Base-by-base conservation (phyloP, 1,140 invertebrate species). In the Linepithema humile region DNA sequence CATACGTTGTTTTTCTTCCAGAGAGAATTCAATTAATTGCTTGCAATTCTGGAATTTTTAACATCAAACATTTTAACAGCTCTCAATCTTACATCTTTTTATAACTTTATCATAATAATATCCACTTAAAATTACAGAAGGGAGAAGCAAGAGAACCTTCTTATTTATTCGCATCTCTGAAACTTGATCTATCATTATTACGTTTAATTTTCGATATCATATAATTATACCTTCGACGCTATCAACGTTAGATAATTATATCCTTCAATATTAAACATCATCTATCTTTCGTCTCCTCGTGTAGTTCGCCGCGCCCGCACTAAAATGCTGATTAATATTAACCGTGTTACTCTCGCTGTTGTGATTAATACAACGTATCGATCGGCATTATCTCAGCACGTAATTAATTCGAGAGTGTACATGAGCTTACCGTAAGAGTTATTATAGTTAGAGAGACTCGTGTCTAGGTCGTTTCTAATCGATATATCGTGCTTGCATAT, bases 301-400 rank as follows among this genome's bases (percentile, higher is more conserved):
- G 77, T 69, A 69, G 20, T 62, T 32, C 69, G 75, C 59, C 62
- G 20, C 75, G 64, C 85, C 84, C 83, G 82, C 67, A 83, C 87
- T 82, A 82, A 83, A 74, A 84, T 85, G 67, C 87, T 89, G 89
- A 91, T 89, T 91, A 90, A 89, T 90, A 90, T 91, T 90, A 91
- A 91, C 74, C 85, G 64, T 75, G 86, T 91, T 87, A 91, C 83
- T 84, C 83, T 85, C 72, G 82, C 84, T 85, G 85, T 83, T 86
- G 83, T 88, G 85, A 90, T 87, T 87, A 85, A 85, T 86, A 75
- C 69, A 85, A 89, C 90, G 84, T 90, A 89, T 89, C 89, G 89
- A 88, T 88, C 89, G 85, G 80, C 86, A 85, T 91, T 89, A 85
- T 88, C 84, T 86, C 83, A 74, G 86, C 84, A 87, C 88, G 88